Percentiles rank a stretch among this genome's conserved stretches.
Evolutionary conservation across 2,888 invertebrate genomes (phyloP).

Genomic region (Lypha dubia): DNA sequence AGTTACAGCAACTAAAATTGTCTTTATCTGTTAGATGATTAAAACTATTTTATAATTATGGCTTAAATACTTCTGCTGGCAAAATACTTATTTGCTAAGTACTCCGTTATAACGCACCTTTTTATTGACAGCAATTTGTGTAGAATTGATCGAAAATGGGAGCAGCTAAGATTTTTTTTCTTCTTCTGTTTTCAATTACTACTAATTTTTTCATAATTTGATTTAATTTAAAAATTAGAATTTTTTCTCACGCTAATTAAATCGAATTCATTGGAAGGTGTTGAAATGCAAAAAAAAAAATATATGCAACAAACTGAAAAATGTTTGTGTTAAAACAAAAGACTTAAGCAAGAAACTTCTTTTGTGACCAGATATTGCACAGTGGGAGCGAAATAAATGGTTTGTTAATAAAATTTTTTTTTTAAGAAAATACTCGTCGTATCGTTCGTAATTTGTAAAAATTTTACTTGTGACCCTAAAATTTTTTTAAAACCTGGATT

Average conservation of each 20-base stretch:
- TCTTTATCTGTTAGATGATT: constrained; percentile 6
- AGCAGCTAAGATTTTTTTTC: too few relatives aligned
- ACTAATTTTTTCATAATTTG: not conserved
- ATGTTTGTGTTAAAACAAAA: constrained; percentile 6
- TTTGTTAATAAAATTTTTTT: too few relatives aligned
- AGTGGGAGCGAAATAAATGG: not conserved
- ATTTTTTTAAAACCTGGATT: too few relatives aligned
- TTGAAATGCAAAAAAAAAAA: not conserved
- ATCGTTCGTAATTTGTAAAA: too few relatives aligned
- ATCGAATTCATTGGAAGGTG: not conserved
- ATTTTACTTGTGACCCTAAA: too few relatives aligned
- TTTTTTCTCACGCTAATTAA: constrained; percentile 24
- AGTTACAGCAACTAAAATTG: constrained; percentile 4
- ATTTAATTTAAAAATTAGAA: not conserved
- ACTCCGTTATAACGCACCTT: constrained; percentile 29
- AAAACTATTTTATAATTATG: constrained; percentile 30
- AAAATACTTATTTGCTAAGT: not conserved
- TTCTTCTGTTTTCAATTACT: constrained; percentile 2
- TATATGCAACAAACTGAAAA: not conserved
- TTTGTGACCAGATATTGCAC: not conserved
- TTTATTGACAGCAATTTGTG: not conserved
- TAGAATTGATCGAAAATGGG: constrained; percentile 18
- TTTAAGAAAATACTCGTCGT: too few relatives aligned
- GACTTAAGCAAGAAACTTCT: constrained; percentile 14
- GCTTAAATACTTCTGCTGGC: not conserved